These are phyloP conservation scores for Hycleus cichorii DNA, from an alignment of 1,140 invertebrate species.

Conservation along the genomic window DNA sequence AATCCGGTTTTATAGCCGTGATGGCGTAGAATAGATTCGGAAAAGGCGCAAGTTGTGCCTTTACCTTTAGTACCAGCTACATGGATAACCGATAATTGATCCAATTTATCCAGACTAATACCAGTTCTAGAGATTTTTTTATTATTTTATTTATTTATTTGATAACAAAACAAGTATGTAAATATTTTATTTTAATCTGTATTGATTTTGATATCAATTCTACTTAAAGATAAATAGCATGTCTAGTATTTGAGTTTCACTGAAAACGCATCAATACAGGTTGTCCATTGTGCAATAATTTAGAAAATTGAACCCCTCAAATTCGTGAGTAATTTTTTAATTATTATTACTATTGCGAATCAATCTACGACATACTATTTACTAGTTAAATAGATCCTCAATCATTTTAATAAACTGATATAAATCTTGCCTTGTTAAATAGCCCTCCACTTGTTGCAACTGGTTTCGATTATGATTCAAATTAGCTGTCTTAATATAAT, in stretches of 20 bases:
- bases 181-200: neutral
- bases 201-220: neutral
- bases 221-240: slow-evolving; percentile 1
- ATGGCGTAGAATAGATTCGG: slow-evolving; percentile 79
- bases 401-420: too few relatives aligned
- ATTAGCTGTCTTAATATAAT: slow-evolving; percentile 30
- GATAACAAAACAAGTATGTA: too few relatives aligned
- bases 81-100: slow-evolving; percentile 80
- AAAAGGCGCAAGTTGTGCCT: slow-evolving; percentile 89
- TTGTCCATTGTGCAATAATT: too few relatives aligned
- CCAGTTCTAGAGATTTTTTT: slow-evolving; percentile 47
- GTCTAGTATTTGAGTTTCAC: neutral
- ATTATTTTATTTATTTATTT: too few relatives aligned
- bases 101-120: slow-evolving; percentile 54
- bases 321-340: neutral
- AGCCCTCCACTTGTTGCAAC: slow-evolving; percentile 28
- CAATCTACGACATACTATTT: too few relatives aligned
- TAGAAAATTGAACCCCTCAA: too few relatives aligned
- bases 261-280: too few relatives aligned
- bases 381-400: too few relatives aligned
- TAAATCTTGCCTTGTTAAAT: slow-evolving; percentile 25
- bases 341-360: neutral
- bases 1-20: slow-evolving; percentile 90
- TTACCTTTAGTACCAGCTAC: slow-evolving; percentile 95
- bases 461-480: slow-evolving; percentile 18